Base-by-base conservation (phyloP, 1,140 invertebrate species). In the Anastatus disparis region DNA sequence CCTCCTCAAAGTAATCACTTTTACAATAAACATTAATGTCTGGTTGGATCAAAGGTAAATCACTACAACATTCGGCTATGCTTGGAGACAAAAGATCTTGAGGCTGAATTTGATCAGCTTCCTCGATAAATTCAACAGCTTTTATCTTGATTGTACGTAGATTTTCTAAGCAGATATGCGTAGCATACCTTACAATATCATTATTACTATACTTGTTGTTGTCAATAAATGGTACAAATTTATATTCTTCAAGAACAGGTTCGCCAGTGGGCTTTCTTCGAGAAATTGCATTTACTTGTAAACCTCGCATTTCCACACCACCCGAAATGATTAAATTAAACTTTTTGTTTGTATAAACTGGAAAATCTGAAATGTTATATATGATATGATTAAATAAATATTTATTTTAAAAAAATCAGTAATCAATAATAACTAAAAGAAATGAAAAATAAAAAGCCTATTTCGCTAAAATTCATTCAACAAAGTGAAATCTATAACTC, bases 151-250 rank as follows among this genome's bases (percentile, higher is more conserved):
- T 86, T 0, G 84, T 84, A 38, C 86, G 80, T 15, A 88, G 78
- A 79, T 96, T 97, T 81, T 97, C 95, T 1, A 95, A 79, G 1
- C 90, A 88, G 2, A 95, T 79, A 79, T 97, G 92, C 13, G 91
- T 82, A 70, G 88, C 81, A 0, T 89, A 71, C 31, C 89, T 81
- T 0, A 22, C 75, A 3, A 88, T 82, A 46, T 87, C 85, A 72
- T 83, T 78, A 15, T 85, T 53, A 38, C 53, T 53, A 0, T 52
- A 58, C 17, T 62, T 55, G 1, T 56, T 62, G 10, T 24, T 38
- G 58, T 78, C 76, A 46, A 61, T 20, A 58, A 75, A 64, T 10
- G 77, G 71, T 15, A 95, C 78, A 78, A 97, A 96, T 55, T 87
- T 84, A 76, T 93, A 94, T 77, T 88, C 89, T 75, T 93, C 92